Percentiles rank a stretch among this genome's conserved stretches.
These are phyloP conservation scores for Drosophila acutilabella DNA, from an alignment of 2,888 invertebrate genomes.

Conservation along the genomic window DNA sequence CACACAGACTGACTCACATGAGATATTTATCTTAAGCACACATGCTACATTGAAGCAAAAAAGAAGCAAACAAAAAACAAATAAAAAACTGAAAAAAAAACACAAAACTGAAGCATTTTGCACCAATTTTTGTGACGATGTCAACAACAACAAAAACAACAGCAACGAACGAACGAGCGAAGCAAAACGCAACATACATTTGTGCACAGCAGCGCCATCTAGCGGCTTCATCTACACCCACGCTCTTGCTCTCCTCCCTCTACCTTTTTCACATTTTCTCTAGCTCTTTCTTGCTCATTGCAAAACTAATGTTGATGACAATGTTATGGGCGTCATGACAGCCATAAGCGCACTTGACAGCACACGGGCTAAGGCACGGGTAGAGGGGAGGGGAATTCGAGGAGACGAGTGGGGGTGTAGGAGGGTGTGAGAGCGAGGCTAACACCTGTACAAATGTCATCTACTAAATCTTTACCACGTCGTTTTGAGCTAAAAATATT, in stretches of 20 bases:
- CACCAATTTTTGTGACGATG: constrained; percentile 80
- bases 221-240: constrained; percentile 24
- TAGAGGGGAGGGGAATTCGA: not conserved
- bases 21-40: constrained; percentile 58
- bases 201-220: constrained; percentile 47
- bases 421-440: not conserved
- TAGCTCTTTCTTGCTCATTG: constrained; percentile 16
- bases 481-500: constrained; percentile 49
- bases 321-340: constrained; percentile 82
- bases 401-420: not conserved
- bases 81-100: not conserved
- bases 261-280: not conserved
- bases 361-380: constrained; percentile 30
- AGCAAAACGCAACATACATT: constrained; percentile 26
- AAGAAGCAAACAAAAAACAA: not conserved
- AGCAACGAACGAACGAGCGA: constrained; percentile 26
- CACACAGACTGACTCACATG: constrained; percentile 2
- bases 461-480: constrained; percentile 30
- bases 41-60: constrained; percentile 40
- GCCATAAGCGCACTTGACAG: constrained; percentile 81
- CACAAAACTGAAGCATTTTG: constrained; percentile 68
- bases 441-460: not conserved
- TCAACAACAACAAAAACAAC: constrained; percentile 62
- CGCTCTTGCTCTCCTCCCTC: not conserved
- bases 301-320: constrained; percentile 81